A percentile compares a stretch with the other conserved stretches of the same genome.
phyloP scores from a whole-genome alignment of 1,140 invertebrate species.

The Ladona fulva region DNA sequence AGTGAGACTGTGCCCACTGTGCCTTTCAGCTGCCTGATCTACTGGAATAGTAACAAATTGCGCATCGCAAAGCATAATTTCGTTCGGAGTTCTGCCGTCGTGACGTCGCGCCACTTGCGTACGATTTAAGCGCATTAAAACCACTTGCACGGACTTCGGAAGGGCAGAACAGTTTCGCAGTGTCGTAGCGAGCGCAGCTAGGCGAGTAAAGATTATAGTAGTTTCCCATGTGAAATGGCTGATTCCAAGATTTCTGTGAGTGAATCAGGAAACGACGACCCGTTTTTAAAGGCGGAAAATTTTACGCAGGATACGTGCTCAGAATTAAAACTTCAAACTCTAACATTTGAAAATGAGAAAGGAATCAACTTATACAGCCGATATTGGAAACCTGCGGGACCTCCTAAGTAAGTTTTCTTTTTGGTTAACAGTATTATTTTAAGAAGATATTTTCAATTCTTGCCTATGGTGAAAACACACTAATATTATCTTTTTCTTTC shows the following conservation, averaged over 20 bases:
- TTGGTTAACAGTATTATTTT: too few species aligned
- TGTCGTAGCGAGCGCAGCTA: not conserved
- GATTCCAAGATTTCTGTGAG: not conserved
- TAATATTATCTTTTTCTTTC: too few species aligned
- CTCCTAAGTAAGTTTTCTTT: not conserved
- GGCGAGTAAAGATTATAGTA: not conserved
- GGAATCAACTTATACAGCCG: not conserved
- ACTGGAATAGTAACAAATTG: too few species aligned
- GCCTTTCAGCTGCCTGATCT: too few species aligned
- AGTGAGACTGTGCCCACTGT: too few species aligned
- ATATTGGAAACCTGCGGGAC: not conserved
- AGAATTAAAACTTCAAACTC: not conserved
- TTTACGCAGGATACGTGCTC: not conserved
- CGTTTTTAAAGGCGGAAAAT: not conserved
- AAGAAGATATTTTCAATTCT: too few species aligned
- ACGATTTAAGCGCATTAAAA: not conserved
- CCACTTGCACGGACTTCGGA: not conserved
- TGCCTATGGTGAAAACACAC: too few species aligned
- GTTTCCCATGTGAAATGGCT: not conserved
- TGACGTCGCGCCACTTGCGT: not conserved
- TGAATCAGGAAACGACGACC: not conserved
- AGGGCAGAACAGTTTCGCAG: too few species aligned
- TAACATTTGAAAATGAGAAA: not conserved
- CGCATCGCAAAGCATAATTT: not conserved
- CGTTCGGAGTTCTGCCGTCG: not conserved